These are phyloP conservation scores for Ptilonorhynchus violaceus DNA, from an alignment of 2,113 vertebrate genomes.

Conservation along the genomic window DNA sequence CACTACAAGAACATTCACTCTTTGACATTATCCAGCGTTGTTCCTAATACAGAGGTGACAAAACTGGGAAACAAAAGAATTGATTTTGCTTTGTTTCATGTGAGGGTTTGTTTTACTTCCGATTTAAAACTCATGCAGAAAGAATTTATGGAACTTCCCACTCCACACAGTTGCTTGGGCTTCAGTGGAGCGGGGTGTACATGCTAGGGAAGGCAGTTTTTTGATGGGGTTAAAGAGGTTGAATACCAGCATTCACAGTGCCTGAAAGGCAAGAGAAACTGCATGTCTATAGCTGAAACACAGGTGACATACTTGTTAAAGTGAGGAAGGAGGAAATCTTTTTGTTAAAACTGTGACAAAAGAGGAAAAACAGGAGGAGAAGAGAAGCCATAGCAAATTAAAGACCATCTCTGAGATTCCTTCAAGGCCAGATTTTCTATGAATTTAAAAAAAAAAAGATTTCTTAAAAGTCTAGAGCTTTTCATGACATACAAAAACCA, in stretches of 20 bases:
- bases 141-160: background rate
- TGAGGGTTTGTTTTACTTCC: background rate
- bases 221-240: background rate
- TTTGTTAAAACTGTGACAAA: background rate
- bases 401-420: background rate
- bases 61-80: background rate
- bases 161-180: background rate
- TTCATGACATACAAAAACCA: background rate
- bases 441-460: background rate
- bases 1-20: background rate
- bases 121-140: background rate
- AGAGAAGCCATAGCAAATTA: background rate
- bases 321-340: background rate
- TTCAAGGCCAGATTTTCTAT: background rate
- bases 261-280: background rate
- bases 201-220: background rate
- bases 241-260: background rate
- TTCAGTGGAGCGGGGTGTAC: background rate
- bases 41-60: background rate
- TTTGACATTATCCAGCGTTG: fast-evolving
- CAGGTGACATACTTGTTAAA: background rate
- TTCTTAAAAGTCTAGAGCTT: background rate
- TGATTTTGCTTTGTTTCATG: background rate
- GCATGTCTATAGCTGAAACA: background rate
- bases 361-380: background rate